phyloP scores from a whole-genome alignment of 2,113 vertebrate genomes.

The Riparia riparia region DNA sequence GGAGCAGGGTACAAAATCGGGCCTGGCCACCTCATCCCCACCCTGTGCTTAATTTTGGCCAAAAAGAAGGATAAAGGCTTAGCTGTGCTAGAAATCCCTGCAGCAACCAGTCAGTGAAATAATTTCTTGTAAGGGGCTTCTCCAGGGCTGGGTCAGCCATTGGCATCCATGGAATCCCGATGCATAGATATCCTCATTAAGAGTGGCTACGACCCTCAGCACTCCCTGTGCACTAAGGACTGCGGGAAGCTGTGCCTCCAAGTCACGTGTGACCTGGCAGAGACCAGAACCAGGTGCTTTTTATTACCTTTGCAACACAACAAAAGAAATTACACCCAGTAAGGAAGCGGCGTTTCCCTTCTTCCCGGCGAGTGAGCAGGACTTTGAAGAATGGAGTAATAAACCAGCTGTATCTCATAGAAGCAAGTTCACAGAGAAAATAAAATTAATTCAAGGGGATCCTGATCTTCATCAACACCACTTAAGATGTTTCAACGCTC shows the following conservation, averaged over 20 bases:
- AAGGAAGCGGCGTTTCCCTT: not conserved
- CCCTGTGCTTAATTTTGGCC: not conserved
- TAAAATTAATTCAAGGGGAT: not conserved
- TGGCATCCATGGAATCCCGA: not conserved
- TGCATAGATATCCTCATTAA: not conserved
- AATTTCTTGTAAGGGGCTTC: not conserved
- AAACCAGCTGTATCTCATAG: not conserved
- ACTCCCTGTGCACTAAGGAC: not conserved
- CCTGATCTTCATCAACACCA: not conserved
- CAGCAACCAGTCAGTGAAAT: not conserved
- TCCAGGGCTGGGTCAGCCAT: not conserved
- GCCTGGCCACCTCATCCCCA: not conserved
- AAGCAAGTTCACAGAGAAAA: not conserved
- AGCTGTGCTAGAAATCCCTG: not conserved
- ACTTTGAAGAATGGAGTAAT: not conserved
- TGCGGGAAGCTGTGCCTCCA: not conserved
- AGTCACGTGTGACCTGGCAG: not conserved
- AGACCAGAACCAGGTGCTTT: not conserved
- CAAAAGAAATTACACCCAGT: not conserved
- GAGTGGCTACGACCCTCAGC: not conserved
- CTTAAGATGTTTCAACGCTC: accelerated
- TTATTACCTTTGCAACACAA: not conserved
- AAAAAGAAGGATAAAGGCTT: not conserved
- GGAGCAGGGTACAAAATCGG: not conserved
- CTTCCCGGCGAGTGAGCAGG: accelerated